A percentile compares a stretch with the other conserved stretches of the same genome.
Conservation (phyloP, 2,797 vertebrate genomes). For the Gallinago solitaria region DNA sequence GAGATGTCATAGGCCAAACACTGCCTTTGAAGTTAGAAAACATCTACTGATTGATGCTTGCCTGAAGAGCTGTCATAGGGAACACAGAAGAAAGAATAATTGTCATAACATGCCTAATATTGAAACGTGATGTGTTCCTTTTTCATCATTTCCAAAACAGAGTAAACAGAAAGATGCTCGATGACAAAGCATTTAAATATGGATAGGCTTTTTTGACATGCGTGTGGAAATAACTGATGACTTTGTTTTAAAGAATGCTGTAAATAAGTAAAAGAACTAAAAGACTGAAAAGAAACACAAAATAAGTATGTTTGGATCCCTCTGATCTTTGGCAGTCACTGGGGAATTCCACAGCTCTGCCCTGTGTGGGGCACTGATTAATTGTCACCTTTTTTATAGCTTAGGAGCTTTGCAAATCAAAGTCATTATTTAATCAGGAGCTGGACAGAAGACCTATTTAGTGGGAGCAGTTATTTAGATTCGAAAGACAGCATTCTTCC, state of each 20-base stretch:
- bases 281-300: not conserved
- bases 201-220: not conserved
- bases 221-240: not conserved
- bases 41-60: conserved; percentile 7
- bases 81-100: not conserved
- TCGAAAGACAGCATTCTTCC: not conserved
- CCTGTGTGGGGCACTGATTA: not conserved
- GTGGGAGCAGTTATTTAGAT: not conserved
- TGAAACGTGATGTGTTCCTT: conserved; percentile 2
- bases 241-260: not conserved
- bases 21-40: conserved; percentile 39
- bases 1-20: conserved; percentile 47
- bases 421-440: not conserved
- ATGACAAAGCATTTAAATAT: not conserved
- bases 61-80: conserved; percentile 11
- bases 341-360: not conserved
- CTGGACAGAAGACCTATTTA: not conserved
- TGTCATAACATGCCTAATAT: conserved; percentile 25
- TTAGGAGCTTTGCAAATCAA: not conserved
- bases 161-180: not conserved
- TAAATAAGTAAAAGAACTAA: not conserved
- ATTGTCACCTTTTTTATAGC: not conserved
- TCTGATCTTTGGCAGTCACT: not conserved
- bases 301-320: not conserved
- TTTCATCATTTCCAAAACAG: not conserved